Evolutionary conservation across 1,140 invertebrate genomes (phyloP), one percentile per base, ranked within the genome.

Genomic region (Orchesella cincta): DNA sequence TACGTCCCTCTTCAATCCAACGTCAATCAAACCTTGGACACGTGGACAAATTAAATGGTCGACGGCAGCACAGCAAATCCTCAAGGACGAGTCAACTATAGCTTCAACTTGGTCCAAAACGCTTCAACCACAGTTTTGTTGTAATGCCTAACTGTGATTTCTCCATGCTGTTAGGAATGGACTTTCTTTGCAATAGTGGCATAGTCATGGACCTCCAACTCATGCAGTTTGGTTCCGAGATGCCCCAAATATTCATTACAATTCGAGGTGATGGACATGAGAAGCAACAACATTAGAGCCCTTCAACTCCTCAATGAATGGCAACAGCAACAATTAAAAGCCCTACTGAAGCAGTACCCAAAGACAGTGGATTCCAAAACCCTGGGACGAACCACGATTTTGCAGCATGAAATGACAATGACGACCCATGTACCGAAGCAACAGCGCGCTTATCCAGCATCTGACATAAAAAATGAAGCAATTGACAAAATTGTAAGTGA

Each of bases 401-500:
- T 71, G 3, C 12, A 71, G 23, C 67, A 71, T 29, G 18, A 3
- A 12, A 12, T 71, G 3, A 26, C 16, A 5, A 20, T 71, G 23
- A 28, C 34, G 2, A 29, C 5, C 2, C 29, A 71, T 18, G 18
- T 1, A 5, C 31, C 67, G 2, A 71, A 31, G 26, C 67, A 36
- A 71, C 23, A 31, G 2, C 67, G 67, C 12, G 18, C 8, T 18
- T 71, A 71, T 23, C 67, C 67, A 8, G 26, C 31, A 18, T 71
- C 67, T 28, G 29, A 71, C 18, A 16, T 8, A 16, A 73, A 77
- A 16, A 51, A 73, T 57, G 31, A 62, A n/a, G 1, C n/a, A 16
- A 39, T 77, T 1, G 57, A 74, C 26, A 20, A 62, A 0, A 52
- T 74, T 16, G 35, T 74, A 1, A 57, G 71, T 26, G 39, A 51